Base-by-base conservation (phyloP, 2,888 invertebrate species). In the Muscina levida region DNA sequence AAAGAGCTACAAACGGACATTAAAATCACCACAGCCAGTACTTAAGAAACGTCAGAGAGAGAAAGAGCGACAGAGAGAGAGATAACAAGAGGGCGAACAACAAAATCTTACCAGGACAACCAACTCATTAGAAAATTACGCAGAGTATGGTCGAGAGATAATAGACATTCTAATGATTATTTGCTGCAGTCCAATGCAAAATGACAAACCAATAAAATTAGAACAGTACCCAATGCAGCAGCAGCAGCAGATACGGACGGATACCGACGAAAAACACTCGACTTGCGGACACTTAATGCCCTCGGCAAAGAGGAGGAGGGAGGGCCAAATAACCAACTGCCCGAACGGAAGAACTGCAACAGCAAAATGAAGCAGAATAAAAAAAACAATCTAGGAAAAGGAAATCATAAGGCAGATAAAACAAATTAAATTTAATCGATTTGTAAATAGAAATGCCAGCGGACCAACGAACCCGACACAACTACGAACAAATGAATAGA, bases 121-220 rank as follows among this genome's bases (percentile, higher is more conserved):
- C 79, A 83, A 83, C 68, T 82, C 81, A 82, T 82, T 82, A 82
- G 68, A 65, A 31, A 82, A 79, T 82, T 77, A 76, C 70, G 56
- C 81, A 73, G 48, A 74, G 46, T 31, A 59, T 66, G 68, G 66
- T 44, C 37, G 46, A 67, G n/a, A 24, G 31, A 37, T 19, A 71
- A 71, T 57, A 73, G 56, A 51, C 72, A 48, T 42, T 65, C 46
- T 71, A 76, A 67, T 75, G 65, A 56, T 72, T 62, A 72, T 74
- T 66, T 51, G 13, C 46, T 24, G 66, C 15, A 22, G 53, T 24
- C 71, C 13, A 22, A 24, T 70, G 68, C 59, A 48, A 74, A 71
- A 59, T 67, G 53, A 53, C 31, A 71, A 77, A 72, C 67, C 31
- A 67, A 67, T 68, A 65, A 48, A 77, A 68, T 67, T 77, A 68